Conservation (phyloP, 2,888 invertebrate species). For the Muscina levida region DNA sequence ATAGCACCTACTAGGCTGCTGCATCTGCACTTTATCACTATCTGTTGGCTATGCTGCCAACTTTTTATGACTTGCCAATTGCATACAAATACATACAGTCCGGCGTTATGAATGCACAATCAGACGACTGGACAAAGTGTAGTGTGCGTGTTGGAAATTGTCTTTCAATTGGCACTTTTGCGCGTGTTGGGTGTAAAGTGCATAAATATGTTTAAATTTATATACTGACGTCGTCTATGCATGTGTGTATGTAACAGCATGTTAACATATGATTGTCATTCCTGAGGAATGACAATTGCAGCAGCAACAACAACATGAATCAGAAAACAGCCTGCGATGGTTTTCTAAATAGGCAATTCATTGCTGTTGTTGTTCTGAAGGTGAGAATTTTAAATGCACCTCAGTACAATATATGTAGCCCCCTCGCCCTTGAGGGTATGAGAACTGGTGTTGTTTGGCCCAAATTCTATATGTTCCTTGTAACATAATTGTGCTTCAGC, state of each 20-base stretch:
- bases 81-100: constrained; percentile 22
- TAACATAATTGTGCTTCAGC: no score
- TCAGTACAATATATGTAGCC: no score
- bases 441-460: no score
- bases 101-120: constrained; percentile 10
- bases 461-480: no score
- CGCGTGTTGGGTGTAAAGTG: constrained; percentile 53
- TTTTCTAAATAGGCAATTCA: background rate
- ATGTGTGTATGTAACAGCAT: no score
- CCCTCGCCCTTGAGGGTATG: no score
- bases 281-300: background rate
- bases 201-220: constrained; percentile 42
- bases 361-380: background rate
- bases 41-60: no score
- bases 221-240: background rate
- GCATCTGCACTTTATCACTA: no score
- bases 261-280: background rate
- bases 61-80: no score
- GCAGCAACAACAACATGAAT: background rate
- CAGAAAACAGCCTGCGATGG: no score
- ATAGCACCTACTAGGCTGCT: no score
- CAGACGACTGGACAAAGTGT: background rate
- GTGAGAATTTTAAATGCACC: constrained; percentile 29
- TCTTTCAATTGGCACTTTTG: constrained; percentile 63
- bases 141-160: constrained; percentile 67